Evolutionary conservation across 1,140 invertebrate species (phyloP), one percentile per base, ranked within the genome.

Genomic region (Anoplophora glabripennis): DNA sequence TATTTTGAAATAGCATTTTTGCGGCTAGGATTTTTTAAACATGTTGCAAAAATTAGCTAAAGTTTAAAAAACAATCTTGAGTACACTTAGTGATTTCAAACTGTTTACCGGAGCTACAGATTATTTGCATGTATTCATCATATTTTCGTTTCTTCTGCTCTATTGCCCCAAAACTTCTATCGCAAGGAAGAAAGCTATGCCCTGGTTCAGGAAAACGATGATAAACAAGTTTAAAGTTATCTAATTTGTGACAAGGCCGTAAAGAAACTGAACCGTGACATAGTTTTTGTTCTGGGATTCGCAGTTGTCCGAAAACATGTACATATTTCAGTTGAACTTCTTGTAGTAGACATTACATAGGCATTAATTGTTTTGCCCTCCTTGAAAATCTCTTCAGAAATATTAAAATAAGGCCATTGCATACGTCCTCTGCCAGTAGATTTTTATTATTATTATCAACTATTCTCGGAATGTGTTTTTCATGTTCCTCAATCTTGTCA

Each of bases 121-220:
- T 28, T 2, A 28, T 28, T 3, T 28, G 3, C 5, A 28, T 28
- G 21, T 28, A 28, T 28, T 3, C 2, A 28, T 5, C 48, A 11
- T 51, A 33, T 33, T 34, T 51, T 12, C 48, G 2, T 51, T 51
- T 51, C 17, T 51, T 7, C 34, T 35, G 4, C 34, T 51, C 48
- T 4, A 51, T 51, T 11, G 5, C 12, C 4, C 48, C 48, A 36
- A 51, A 51, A 33, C 34, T 51, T 4, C 34, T 3, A 33, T 18
- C 53, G 15, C 53, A 46, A 3, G 53, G 41, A 2, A 55, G 10
- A 33, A 46, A 55, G 8, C 41, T 46, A 36, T 45, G 41, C 3
- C 53, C 41, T 3, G 53, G 53, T 55, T 55, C 42, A 42, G 18
- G 53, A 14, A 45, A 55, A n/a, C 53, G 45, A 12, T 55, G 53